phyloP scores from a whole-genome alignment of 2,888 invertebrate genomes.

The Ctenicera cuprea region DNA sequence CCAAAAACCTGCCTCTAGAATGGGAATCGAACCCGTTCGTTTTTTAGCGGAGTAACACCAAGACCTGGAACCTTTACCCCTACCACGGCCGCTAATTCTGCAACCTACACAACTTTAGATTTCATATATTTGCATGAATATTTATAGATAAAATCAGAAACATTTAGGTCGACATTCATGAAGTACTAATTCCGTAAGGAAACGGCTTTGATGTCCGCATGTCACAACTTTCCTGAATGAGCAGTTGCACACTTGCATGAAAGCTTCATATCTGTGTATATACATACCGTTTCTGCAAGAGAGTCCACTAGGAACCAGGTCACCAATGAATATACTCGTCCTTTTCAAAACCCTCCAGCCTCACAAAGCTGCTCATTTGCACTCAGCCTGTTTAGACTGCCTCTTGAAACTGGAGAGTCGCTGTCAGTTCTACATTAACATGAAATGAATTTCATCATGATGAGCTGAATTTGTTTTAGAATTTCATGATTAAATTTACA shows the following conservation, averaged over 20 bases:
- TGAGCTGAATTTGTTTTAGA: conserved; percentile 42
- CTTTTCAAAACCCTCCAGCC: conserved; percentile 25
- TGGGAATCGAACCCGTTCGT: too few relatives aligned
- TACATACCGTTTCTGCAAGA: conserved; percentile 23
- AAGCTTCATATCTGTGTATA: conserved; percentile 4
- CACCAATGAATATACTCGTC: conserved; percentile 32
- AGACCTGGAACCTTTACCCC: too few relatives aligned
- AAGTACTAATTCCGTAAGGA: conserved; percentile 17
- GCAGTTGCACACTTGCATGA: conserved; percentile 24
- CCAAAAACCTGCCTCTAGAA: too few relatives aligned
- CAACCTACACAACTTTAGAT: too few relatives aligned
- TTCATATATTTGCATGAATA: neutral
- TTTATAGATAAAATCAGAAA: neutral
- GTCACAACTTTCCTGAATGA: conserved; percentile 13
- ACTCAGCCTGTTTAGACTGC: conserved; percentile 52
- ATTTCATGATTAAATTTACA: conserved; percentile 51
- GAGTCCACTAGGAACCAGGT: conserved; percentile 33
- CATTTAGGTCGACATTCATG: conserved; percentile 2
- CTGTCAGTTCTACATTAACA: conserved; percentile 55
- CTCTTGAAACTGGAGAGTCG: conserved; percentile 43
- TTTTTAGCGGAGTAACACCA: too few relatives aligned
- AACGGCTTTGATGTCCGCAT: conserved; percentile 19
- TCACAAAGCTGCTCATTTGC: conserved; percentile 57
- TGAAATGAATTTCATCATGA: conserved; percentile 55
- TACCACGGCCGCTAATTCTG: too few relatives aligned